These are phyloP conservation scores for Calliphora vicina DNA, from an alignment of 1,140 invertebrate species.

Conservation along the genomic window DNA sequence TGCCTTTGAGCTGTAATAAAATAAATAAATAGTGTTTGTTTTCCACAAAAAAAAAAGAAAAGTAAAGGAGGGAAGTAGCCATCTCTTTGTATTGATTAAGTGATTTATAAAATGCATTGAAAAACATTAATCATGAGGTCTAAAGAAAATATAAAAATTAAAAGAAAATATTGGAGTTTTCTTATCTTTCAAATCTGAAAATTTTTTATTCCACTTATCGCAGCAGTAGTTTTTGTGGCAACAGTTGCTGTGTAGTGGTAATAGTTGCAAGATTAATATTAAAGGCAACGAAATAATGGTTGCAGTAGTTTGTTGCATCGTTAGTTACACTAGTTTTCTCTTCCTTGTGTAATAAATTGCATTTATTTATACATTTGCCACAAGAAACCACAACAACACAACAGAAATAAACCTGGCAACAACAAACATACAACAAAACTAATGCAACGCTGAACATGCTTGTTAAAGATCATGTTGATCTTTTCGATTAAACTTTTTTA, in stretches of 20 bases:
- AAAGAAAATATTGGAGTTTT: background rate
- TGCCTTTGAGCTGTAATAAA: background rate
- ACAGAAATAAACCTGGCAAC: background rate
- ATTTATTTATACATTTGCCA: background rate
- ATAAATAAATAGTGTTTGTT: conserved; percentile 9
- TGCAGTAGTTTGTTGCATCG: background rate
- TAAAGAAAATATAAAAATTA: background rate
- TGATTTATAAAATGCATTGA: background rate
- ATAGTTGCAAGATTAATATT: background rate
- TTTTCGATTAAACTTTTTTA: background rate
- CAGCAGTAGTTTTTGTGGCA: background rate
- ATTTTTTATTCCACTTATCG: background rate
- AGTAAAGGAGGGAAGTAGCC: too few species aligned
- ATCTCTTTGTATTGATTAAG: background rate
- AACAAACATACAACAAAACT: background rate
- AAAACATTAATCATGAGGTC: background rate
- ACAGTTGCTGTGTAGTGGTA: background rate
- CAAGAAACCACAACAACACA: background rate
- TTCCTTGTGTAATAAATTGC: conserved; percentile 5
- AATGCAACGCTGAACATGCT: background rate
- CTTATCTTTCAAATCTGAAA: background rate
- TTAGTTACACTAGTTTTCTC: conserved; percentile 9
- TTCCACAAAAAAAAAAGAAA: background rate
- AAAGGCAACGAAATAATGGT: background rate
- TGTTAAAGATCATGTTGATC: conserved; percentile 16